Base-by-base conservation (phyloP, 2,113 vertebrate species). In the Pangasianodon gigas region DNA sequence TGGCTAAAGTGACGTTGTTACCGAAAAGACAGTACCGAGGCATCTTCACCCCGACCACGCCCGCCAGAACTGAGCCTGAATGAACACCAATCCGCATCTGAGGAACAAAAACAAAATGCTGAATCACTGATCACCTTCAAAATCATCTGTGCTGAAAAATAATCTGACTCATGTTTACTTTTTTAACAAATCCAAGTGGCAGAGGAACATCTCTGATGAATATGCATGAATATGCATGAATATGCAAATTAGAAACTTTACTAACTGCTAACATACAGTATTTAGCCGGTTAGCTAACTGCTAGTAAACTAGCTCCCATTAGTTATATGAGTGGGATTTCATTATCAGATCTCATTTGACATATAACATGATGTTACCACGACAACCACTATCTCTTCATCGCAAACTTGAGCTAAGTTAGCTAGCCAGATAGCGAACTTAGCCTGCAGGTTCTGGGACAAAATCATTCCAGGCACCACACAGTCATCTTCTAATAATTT, bases 11-110 rank as follows among this genome's bases (percentile, higher is more conserved):
- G 90, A 99, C 98, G 21, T 99, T 99, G 93, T 99, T 99, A 88
- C 98, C 98, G 92, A 99, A 99, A 88, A 99, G 97, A 92, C 98
- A 99, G 75, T 99, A 99, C 26, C 98, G 97, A n/a, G 98, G 98
- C 98, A 99, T 99, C 95, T 95, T 98, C 60, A 99, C 98, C 26
- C 98, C 98, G 54, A 99, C 98, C 24, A 99, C 98, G 77, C 98
- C 98, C 88, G 98, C 98, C 93, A 99, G 96, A 54, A 99, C 97
- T 0, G 98, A 99, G 41, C 98, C 98, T 85, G 97, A 98, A 93
- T 99, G 98, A 85, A 99, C 96, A 80, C 98, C 98, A 52, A 99
- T 99, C 26, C 98, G 96, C 98, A 99, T 98, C 98, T 99, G 95
- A 91, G 5, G 26, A 82, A 89, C 46, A 90, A 88, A 84, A 60